Conservation (phyloP, 2,888 invertebrate species). For the Caprella mutica region DNA sequence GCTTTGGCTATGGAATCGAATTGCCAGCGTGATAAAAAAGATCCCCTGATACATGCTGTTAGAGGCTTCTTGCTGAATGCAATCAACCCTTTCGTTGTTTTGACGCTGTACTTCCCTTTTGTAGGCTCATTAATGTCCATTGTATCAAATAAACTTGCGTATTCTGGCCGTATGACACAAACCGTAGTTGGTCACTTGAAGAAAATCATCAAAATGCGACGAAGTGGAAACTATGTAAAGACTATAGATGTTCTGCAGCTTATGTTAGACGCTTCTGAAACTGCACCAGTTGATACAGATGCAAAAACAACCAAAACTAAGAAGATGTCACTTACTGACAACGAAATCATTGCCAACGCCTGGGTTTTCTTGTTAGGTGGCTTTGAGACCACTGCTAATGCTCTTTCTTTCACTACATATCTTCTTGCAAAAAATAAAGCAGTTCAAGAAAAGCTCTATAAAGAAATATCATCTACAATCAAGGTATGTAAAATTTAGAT, state of each 20-base stretch:
- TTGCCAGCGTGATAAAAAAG: constrained; percentile 40
- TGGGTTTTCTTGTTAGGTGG: constrained; percentile 46
- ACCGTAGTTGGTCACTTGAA: constrained; percentile 38
- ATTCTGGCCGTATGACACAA: constrained; percentile 38
- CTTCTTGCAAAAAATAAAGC: constrained; percentile 34
- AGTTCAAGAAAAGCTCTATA: constrained; percentile 29
- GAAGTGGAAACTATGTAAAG: constrained; percentile 17
- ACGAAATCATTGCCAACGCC: constrained; percentile 41
- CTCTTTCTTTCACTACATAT: constrained; percentile 41
- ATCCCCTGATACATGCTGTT: constrained; percentile 39
- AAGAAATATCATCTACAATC: constrained; percentile 24
- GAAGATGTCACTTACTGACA: constrained; percentile 36
- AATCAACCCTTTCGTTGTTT: constrained; percentile 36
- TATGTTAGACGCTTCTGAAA: constrained; percentile 40
- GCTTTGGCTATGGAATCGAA: constrained; percentile 44
- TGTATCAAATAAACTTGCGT: constrained; percentile 36
- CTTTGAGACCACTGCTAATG: constrained; percentile 47
- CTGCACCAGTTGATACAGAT: too few relatives aligned
- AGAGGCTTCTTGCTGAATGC: constrained; percentile 38
- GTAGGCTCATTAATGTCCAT: constrained; percentile 35
- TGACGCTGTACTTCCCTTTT: constrained; percentile 38
- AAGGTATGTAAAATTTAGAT: constrained; percentile 10
- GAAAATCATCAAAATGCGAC: constrained; percentile 36
- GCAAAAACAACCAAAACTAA: neutral
- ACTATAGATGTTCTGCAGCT: constrained; percentile 41